These are phyloP conservation scores for Xanthostigma xanthostigma DNA, from an alignment of 2,888 invertebrate genomes.

Conservation along the genomic window DNA sequence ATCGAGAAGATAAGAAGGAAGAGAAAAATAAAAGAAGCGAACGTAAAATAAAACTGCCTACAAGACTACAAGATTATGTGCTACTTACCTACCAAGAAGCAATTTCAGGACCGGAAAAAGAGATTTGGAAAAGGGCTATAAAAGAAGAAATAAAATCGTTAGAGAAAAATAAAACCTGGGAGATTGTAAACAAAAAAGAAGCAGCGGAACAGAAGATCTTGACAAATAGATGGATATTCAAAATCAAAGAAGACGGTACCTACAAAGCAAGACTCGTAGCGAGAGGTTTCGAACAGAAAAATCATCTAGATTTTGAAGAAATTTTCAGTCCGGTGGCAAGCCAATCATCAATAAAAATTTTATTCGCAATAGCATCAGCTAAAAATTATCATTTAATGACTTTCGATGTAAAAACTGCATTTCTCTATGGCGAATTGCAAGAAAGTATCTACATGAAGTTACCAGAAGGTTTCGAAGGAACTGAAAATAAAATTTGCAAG, in stretches of 20 bases:
- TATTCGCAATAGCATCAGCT: not conserved
- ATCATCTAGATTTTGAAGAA: not conserved
- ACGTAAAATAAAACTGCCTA: not conserved
- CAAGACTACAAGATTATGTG: not conserved
- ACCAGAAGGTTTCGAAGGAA: constrained; percentile 4
- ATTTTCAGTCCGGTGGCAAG: not conserved
- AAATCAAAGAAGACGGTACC: not conserved
- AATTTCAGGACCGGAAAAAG: not conserved
- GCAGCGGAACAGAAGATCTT: not conserved
- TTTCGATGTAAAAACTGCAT: not conserved
- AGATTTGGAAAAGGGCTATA: not conserved
- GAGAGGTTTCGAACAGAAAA: not conserved
- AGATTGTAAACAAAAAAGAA: not conserved
- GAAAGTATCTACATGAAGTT: constrained; percentile 5
- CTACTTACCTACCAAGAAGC: not conserved
- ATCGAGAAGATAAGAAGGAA: no score
- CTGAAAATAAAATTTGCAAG: constrained; percentile 2
- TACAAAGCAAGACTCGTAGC: not conserved
- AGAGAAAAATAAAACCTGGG: not conserved
- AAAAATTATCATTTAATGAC: not conserved
- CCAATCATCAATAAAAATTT: not conserved
- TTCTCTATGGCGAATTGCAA: not conserved
- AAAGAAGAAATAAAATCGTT: not conserved
- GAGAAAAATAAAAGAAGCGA: not conserved
- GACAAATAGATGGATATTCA: not conserved